Conservation (phyloP, 2,113 vertebrate species). For the Odobenus rosmarus region DNA sequence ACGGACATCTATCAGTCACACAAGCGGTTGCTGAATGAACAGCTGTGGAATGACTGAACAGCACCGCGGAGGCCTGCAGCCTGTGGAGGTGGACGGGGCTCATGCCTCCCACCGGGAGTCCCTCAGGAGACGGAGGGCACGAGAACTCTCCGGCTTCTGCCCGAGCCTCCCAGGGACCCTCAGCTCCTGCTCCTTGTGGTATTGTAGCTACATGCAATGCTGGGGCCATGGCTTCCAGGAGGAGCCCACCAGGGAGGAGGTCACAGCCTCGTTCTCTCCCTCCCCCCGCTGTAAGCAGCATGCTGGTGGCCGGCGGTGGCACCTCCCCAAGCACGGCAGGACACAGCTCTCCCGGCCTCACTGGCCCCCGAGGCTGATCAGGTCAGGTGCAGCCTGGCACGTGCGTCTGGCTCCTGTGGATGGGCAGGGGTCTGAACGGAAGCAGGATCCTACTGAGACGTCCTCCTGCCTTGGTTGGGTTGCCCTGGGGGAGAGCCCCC, state of each 20-base stretch:
- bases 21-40: neutral
- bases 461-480: neutral
- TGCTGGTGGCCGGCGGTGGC: fast-evolving
- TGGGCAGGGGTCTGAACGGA: neutral
- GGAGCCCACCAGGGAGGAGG: neutral
- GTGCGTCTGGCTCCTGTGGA: no score
- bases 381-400: neutral
- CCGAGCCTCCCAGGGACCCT: neutral
- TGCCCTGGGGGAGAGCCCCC: neutral
- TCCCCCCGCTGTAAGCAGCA: no score
- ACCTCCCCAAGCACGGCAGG: no score
- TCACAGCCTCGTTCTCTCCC: neutral
- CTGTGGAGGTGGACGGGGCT: no score
- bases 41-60: neutral
- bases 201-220: fast-evolving
- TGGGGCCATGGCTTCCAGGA: neutral
- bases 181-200: neutral
- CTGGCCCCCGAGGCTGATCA: neutral
- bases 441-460: neutral
- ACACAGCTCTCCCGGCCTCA: neutral
- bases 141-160: neutral
- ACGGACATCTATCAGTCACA: neutral
- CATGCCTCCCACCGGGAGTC: fast-evolving
- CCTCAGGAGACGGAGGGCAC: neutral
- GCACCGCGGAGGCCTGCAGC: neutral